Base-by-base conservation (phyloP, 2,888 invertebrate species). In the Aproaerema taeniolella region DNA sequence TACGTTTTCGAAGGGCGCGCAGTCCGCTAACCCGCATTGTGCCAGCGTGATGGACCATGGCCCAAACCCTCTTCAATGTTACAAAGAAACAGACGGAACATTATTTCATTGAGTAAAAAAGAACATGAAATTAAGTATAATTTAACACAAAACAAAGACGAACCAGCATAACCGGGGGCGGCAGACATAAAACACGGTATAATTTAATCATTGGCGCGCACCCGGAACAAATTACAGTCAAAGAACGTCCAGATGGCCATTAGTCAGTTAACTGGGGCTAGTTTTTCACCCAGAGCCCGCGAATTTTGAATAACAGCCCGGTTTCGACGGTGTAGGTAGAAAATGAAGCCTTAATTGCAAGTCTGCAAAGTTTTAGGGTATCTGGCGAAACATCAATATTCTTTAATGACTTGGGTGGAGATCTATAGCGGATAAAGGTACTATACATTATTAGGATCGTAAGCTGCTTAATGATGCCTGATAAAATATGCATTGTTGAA, bases 261-360 rank as follows among this genome's bases (percentile, higher is more conserved):
- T 57, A 55, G 49, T 61, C 57, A 50, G 52, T 50, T 53, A 52
- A 55, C 47, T 50, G 52, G 38, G n/a, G 47, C 48, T 52, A 57
- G 53, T 59, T 59, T 61, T 57, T 61, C 57, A 61, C 46, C 38
- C 37, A 40, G 31, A 47, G 4, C 20, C 50, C 38, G 47, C 41
- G 49, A 47, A 55, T 53, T 52, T 46, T 55, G 57, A 58, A 56
- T 53, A 52, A 50, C 20, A 43, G 53, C 46, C 48, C 47, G 53
- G 47, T 47, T 46, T 46, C 44, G 52, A 47, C 50, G 14, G 49
- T 47, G 50, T 39, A 33, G 24, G 14, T 17, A 32, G 2, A 11
- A 32, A 32, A 32, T 10, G 10, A 7, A 12, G 8, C 7, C 12
- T 20, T 24, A 9, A 33, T 25, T 34, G n/a, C 12, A 14, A 2